Conservation (phyloP, 2,113 vertebrate species). For the Vidua macroura region DNA sequence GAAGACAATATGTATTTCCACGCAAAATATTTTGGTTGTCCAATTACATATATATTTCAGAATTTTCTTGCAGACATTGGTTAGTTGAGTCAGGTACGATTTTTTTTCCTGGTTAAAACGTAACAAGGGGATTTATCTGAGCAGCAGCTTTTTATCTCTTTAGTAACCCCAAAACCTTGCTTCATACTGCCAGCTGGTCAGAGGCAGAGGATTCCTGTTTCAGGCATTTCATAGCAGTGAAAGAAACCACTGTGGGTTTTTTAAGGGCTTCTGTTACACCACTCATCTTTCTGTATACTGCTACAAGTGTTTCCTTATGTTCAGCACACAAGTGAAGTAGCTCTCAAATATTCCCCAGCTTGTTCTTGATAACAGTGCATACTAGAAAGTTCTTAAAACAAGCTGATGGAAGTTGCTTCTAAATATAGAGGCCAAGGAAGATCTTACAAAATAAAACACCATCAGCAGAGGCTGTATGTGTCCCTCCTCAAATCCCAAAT, state of each 20-base stretch:
- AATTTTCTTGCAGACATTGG: background rate
- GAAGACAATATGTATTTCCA: background rate
- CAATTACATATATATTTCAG: fast-evolving
- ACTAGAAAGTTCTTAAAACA: background rate
- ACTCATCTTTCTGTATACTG: background rate
- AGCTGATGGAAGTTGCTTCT: background rate
- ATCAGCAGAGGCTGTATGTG: background rate
- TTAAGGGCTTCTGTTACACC: background rate
- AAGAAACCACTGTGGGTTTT: background rate
- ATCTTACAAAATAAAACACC: background rate
- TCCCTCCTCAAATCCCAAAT: background rate
- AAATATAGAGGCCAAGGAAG: background rate
- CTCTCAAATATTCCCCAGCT: background rate
- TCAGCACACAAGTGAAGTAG: background rate
- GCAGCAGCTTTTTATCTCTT: background rate
- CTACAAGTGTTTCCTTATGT: fast-evolving
- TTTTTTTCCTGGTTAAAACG: background rate
- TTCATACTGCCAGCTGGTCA: background rate
- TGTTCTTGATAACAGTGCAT: background rate
- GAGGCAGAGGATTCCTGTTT: background rate
- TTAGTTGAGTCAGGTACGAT: background rate
- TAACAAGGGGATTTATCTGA: background rate
- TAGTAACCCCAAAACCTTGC: background rate
- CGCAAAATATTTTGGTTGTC: fast-evolving
- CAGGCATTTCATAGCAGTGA: background rate